A percentile compares a stretch with the other conserved stretches of the same genome.
Conservation (phyloP, 2,113 vertebrate genomes). For the Phodopus roborovskii region DNA sequence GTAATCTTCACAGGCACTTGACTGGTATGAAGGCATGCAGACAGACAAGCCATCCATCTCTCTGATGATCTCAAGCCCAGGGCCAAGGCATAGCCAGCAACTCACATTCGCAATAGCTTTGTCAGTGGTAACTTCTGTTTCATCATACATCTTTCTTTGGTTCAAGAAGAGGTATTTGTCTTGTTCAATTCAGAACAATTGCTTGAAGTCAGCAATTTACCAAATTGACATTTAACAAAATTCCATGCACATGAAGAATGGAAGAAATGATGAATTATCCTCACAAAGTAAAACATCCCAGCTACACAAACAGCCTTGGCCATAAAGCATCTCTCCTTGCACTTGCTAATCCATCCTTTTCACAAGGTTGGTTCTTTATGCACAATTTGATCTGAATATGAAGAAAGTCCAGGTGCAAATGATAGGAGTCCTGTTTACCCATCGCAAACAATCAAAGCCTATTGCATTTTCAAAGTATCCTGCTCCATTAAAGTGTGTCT, state of each 20-base stretch:
- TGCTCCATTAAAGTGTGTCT: neutral
- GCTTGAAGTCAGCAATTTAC: constrained; percentile 47
- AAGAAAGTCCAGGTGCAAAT: neutral
- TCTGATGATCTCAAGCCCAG: neutral
- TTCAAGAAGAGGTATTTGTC: neutral
- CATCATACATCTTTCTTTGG: neutral
- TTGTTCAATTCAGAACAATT: constrained; percentile 36
- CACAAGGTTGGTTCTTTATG: neutral
- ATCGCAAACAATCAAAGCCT: neutral
- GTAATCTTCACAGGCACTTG: neutral
- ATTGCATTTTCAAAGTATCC: neutral
- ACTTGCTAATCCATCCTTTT: constrained; percentile 32
- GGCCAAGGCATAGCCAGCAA: neutral
- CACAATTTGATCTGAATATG: neutral
- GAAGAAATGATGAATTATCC: constrained; percentile 33
- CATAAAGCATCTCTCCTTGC: neutral
- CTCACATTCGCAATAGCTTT: fast-evolving
- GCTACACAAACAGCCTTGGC: constrained; percentile 30
- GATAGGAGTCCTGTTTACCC: neutral
- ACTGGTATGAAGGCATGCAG: fast-evolving
- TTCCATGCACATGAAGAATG: neutral
- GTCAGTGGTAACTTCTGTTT: neutral
- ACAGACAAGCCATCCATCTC: no score
- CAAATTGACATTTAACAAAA: constrained; percentile 63
- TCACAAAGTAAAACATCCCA: constrained; percentile 46